These are phyloP conservation scores for Yponomeuta sedellus DNA, from an alignment of 2,888 invertebrate species.

Conservation along the genomic window DNA sequence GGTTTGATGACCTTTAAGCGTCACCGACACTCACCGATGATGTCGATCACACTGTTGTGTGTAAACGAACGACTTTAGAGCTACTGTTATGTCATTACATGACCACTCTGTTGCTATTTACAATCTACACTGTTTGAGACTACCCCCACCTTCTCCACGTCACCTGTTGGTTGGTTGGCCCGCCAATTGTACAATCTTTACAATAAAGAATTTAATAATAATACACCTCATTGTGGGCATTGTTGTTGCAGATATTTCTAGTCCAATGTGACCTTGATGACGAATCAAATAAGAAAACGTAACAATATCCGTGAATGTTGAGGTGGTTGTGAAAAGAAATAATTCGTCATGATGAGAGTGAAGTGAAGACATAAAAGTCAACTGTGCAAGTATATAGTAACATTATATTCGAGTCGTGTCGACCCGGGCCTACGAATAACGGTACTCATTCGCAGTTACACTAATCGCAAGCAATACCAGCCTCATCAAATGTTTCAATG, in stretches of 20 bases:
- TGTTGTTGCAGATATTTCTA: neutral
- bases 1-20: slow-evolving; percentile 17
- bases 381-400: neutral
- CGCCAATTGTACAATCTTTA: too few species aligned
- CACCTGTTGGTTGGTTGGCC: too few species aligned
- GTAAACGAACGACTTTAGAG: neutral
- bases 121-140: too few species aligned
- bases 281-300: neutral
- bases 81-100: slow-evolving; percentile 4
- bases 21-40: neutral
- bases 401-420: neutral
- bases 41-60: neutral
- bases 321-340: neutral
- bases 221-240: slow-evolving; percentile 2
- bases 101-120: slow-evolving; percentile 6
- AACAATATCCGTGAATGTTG: neutral
- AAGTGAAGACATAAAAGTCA: slow-evolving; percentile 5
- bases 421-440: slow-evolving; percentile 8
- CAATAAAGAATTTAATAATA: too few species aligned
- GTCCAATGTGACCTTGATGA: neutral
- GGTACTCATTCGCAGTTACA: slow-evolving; percentile 12
- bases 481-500: slow-evolving; percentile 14
- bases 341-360: neutral
- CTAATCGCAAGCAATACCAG: slow-evolving; percentile 4
- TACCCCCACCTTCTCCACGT: too few species aligned